phyloP scores from a whole-genome alignment of 2,797 vertebrate species.

The Tympanoctomys barrerae region DNA sequence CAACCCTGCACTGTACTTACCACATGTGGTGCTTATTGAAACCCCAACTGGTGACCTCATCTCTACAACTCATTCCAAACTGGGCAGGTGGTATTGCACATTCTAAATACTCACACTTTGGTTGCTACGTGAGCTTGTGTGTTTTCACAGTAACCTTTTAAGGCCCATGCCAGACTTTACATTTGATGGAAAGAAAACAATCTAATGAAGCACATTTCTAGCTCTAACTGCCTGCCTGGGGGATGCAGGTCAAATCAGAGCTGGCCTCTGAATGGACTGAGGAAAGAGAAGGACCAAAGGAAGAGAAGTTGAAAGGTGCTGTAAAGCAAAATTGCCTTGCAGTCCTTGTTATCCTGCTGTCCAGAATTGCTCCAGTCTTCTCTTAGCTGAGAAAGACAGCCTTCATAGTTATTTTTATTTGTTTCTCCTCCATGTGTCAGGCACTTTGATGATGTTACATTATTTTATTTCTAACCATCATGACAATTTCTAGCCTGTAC shows the following conservation, averaged over 20 bases:
- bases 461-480: neutral
- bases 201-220: conserved; percentile 4
- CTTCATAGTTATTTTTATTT: neutral
- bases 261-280: neutral
- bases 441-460: neutral
- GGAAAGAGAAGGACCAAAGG: neutral
- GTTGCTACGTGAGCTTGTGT: neutral
- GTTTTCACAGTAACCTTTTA: neutral
- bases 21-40: neutral
- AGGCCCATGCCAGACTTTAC: neutral
- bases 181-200: conserved; percentile 1
- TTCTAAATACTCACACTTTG: neutral
- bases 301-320: neutral
- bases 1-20: neutral
- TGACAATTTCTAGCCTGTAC: neutral
- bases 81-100: neutral
- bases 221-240: neutral
- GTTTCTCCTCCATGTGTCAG: neutral
- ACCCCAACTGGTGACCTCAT: neutral
- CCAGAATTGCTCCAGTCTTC: neutral
- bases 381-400: neutral
- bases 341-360: neutral
- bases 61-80: neutral
- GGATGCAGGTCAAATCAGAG: neutral
- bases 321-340: neutral